Evolutionary conservation across 2,888 invertebrate genomes (phyloP).

Genomic region (Lepeophtheirus nordmannii): DNA sequence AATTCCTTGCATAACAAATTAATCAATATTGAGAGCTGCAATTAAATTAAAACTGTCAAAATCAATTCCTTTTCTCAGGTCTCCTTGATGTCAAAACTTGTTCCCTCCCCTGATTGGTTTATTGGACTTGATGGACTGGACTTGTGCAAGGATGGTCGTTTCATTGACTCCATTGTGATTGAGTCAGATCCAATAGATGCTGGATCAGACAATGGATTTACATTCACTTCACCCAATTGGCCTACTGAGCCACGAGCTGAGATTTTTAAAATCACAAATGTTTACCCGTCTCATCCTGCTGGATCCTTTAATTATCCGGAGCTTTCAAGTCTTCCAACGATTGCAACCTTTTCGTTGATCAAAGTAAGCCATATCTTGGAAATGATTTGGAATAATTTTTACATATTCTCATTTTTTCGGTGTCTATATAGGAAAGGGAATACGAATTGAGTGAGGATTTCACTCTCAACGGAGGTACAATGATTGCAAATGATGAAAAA

Average conservation of each 20-base stretch:
- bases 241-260: conserved; percentile 74
- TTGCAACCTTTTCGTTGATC: conserved; percentile 77
- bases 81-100: conserved; percentile 72
- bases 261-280: conserved; percentile 71
- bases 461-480: conserved; percentile 48
- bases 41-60: too few species aligned
- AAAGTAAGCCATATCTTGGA: conserved; percentile 46
- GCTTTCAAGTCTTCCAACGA: conserved; percentile 65
- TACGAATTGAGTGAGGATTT: conserved; percentile 74
- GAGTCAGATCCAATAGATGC: conserved; percentile 86
- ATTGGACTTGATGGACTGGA: conserved; percentile 72
- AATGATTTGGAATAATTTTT: neutral
- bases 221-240: conserved; percentile 93
- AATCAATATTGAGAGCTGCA: too few species aligned
- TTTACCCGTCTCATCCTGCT: conserved; percentile 76
- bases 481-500: neutral
- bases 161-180: conserved; percentile 74
- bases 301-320: conserved; percentile 88
- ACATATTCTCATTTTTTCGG: conserved; percentile 28
- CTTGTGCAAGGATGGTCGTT: conserved; percentile 75
- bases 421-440: conserved; percentile 52
- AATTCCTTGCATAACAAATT: too few species aligned
- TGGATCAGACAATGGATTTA: conserved; percentile 85
- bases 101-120: conserved; percentile 91
- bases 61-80: conserved; percentile 42